phyloP scores from a whole-genome alignment of 2,113 vertebrate genomes.

The Clarias gariepinus region DNA sequence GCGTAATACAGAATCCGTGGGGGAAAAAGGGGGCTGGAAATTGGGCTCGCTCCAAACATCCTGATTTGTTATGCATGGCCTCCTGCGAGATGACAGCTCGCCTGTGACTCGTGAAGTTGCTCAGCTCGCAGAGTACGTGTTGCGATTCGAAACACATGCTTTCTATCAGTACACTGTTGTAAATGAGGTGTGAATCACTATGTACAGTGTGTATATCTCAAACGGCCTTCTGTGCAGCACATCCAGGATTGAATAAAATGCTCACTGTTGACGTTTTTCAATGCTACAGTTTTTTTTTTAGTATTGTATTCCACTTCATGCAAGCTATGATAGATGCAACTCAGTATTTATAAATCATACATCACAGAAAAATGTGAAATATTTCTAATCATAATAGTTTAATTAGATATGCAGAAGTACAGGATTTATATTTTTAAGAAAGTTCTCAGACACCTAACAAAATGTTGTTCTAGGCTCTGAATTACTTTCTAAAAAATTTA shows the following conservation, averaged over 20 bases:
- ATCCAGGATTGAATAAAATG: constrained; percentile 14
- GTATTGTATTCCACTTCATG: background rate
- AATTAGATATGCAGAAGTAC: background rate
- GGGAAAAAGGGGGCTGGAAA: background rate
- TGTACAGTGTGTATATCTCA: constrained; percentile 11
- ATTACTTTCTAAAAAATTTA: too few relatives aligned
- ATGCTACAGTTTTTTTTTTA: background rate
- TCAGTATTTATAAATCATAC: background rate
- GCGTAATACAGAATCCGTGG: background rate
- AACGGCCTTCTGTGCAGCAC: constrained; percentile 25
- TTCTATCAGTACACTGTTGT: constrained; percentile 34
- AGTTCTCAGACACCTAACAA: background rate
- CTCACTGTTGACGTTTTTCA: background rate
- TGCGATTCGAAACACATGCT: constrained; percentile 29
- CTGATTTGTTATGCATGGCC: constrained; percentile 13
- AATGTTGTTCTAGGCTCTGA: background rate
- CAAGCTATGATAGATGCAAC: background rate
- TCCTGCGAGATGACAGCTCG: constrained; percentile 23
- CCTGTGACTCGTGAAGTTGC: constrained; percentile 6
- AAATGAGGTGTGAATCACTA: constrained; percentile 40
- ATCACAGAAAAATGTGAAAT: background rate
- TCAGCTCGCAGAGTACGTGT: constrained; percentile 3
- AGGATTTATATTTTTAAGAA: background rate
- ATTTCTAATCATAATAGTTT: background rate
- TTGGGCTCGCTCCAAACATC: background rate